Base-by-base conservation (phyloP, 53 echinoderm and acorn worm genomes). In the Mesocentrotus franciscanus region DNA sequence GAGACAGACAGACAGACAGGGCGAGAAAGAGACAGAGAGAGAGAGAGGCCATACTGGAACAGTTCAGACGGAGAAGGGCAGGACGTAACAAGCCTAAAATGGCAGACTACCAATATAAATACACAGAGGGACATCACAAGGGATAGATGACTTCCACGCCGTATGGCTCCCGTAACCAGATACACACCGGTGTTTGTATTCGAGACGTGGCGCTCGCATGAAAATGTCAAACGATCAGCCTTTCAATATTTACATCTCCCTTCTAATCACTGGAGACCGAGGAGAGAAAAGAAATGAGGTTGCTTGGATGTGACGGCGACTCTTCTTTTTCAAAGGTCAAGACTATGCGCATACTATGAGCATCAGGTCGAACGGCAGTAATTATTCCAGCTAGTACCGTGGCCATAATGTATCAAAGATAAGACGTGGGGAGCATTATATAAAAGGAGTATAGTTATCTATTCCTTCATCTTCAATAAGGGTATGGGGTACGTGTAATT, bases 221-320 rank as follows among this genome's bases (percentile, higher is more conserved):
- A 15, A 81, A 81, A 81, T 81, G 81, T 81, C 81, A 81, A 81
- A 81, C 36, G 81, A 36, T 42, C 36, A 36, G 16, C 42, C 81
- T 81, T 64, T 42, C 81, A 81, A 81, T 81, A 81, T 81, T 81
- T 81, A 81, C 81, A 81, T 81, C 81, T 81, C 81, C 39, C 81
- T 39, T 39, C 20, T 42, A 81, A 81, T 81, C 81, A 81, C 81
- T 81, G 42, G 81, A 42, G 81, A 81, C 81, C 81, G 7, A 81
- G 22, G 20, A 81, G 39, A 81, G 81, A 81, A 42, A 81, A 42
- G 42, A 36, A 32, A 81, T 9, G 81, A 81, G 16, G 18, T 42
- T 64, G 17, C 64, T 64, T 36, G 81, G 42, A 36, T 81, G 42
- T 20, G 81, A 42, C 36, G 36, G 33, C 81, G 81, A 18, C 18